These are phyloP conservation scores for Pheosia tremula DNA, from an alignment of 2,888 invertebrate genomes.

Conservation along the genomic window DNA sequence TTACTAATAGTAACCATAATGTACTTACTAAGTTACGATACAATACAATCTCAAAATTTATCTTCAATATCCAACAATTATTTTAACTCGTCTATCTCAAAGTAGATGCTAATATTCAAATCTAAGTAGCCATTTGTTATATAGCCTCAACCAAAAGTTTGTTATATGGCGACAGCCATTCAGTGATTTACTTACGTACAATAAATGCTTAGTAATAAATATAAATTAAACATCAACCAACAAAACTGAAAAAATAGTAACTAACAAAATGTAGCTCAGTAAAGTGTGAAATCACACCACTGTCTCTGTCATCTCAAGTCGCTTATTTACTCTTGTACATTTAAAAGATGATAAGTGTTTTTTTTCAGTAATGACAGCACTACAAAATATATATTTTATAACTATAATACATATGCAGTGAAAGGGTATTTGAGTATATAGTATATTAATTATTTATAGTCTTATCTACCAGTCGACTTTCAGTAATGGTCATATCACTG, in stretches of 20 bases:
- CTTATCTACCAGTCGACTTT: conserved; percentile 32
- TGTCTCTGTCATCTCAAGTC: background rate
- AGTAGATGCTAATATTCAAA: conserved; percentile 28
- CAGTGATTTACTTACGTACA: conserved; percentile 27
- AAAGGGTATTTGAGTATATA: background rate
- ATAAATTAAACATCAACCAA: conserved; percentile 22
- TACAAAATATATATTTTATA: too few species aligned
- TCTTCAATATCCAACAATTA: conserved; percentile 42
- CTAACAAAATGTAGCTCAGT: conserved; percentile 18
- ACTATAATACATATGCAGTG: too few species aligned
- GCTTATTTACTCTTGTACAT: background rate
- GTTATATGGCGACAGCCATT: conserved; percentile 21
- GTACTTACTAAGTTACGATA: conserved; percentile 47
- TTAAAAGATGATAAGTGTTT: background rate
- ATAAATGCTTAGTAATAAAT: conserved; percentile 37
- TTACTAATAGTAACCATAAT: conserved; percentile 50
- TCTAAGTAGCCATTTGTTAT: conserved; percentile 28
- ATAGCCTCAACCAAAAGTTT: conserved; percentile 36
- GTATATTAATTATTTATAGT: conserved; percentile 22
- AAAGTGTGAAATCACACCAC: conserved; percentile 21
- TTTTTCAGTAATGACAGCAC: background rate
- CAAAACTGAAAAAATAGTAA: conserved; percentile 34
- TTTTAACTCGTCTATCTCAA: conserved; percentile 37
- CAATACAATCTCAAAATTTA: conserved; percentile 42
- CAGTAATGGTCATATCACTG: background rate